Conservation (phyloP, 2,797 vertebrate genomes). For the Phoeniculus purpureus region DNA sequence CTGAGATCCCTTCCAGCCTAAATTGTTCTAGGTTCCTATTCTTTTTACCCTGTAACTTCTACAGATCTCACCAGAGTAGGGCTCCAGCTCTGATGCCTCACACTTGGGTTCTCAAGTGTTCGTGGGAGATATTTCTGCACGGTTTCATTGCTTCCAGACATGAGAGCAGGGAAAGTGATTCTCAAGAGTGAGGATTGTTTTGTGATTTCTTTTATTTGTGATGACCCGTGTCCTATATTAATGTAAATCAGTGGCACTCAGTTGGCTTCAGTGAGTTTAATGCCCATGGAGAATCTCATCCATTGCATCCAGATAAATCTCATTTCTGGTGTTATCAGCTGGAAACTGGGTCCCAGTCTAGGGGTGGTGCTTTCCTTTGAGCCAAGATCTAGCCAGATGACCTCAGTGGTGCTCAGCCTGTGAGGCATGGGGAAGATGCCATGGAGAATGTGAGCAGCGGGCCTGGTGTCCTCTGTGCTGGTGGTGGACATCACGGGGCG, state of each 20-base stretch:
- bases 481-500: too few species aligned
- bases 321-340: rapidly evolving
- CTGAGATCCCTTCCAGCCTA: too few species aligned
- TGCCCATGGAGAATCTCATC: rapidly evolving
- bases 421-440: neutral
- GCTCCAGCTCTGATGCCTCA: neutral
- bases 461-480: rapidly evolving
- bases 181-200: neutral
- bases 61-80: neutral
- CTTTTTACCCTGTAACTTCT: neutral
- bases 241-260: neutral
- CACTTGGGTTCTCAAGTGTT: neutral
- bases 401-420: neutral
- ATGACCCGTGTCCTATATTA: rapidly evolving
- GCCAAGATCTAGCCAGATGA: neutral
- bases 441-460: rapidly evolving
- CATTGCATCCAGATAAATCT: rapidly evolving
- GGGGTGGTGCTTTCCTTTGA: neutral
- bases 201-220: neutral
- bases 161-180: neutral
- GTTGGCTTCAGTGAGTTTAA: neutral
- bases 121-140: neutral
- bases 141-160: neutral
- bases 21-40: neutral
- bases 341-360: neutral